Percentiles rank a stretch among this genome's conserved stretches.
Conservation (phyloP, 2,113 vertebrate genomes). For the Narcine bancroftii region DNA sequence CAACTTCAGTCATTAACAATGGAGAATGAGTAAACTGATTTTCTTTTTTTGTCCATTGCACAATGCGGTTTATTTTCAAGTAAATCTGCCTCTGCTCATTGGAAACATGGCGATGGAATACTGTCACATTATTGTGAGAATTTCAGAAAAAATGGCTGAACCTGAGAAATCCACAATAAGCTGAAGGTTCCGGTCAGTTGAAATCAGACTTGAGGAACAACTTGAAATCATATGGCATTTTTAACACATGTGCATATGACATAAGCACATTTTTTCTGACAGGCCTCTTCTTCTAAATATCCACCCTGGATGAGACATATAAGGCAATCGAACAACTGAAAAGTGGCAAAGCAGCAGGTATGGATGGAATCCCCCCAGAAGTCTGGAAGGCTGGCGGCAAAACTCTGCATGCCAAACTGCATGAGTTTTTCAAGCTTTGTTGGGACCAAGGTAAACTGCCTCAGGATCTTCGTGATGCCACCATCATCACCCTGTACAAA, state of each 20-base stretch:
- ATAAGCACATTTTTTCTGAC: background rate
- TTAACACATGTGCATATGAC: background rate
- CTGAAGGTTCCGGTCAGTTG: background rate
- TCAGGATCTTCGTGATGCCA: too few relatives aligned
- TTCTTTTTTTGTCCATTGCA: background rate
- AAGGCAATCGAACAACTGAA: too few relatives aligned
- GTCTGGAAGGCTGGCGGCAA: too few relatives aligned
- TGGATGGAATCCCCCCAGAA: too few relatives aligned
- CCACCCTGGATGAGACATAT: too few relatives aligned
- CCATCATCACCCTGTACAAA: too few relatives aligned
- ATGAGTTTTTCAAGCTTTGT: too few relatives aligned
- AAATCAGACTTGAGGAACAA: background rate
- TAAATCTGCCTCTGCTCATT: background rate
- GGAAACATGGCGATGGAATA: background rate
- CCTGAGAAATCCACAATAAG: background rate
- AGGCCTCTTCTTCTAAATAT: too few relatives aligned
- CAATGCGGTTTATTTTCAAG: background rate
- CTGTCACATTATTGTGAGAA: background rate
- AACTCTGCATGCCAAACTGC: too few relatives aligned
- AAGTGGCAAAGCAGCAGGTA: too few relatives aligned
- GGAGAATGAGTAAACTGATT: background rate
- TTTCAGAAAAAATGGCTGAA: slow-evolving; percentile 1
- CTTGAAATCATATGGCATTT: background rate
- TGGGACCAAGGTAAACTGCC: too few relatives aligned
- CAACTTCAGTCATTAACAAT: background rate